These are phyloP conservation scores for Aphidius colemani DNA, from an alignment of 2,888 invertebrate genomes.

Conservation along the genomic window DNA sequence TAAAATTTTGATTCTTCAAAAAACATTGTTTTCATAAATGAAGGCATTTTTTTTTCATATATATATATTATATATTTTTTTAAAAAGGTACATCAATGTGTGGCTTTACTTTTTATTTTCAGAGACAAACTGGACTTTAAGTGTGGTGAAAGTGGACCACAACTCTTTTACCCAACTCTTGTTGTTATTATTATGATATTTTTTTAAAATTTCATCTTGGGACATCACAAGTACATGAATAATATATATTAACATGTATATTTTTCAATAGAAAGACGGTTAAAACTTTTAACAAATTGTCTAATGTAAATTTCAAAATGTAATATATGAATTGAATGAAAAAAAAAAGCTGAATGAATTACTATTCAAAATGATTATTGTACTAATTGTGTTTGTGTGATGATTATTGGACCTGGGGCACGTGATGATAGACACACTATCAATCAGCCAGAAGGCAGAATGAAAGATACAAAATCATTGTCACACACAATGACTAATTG, in stretches of 20 bases:
- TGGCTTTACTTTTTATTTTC: neutral
- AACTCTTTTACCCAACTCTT: constrained; percentile 9
- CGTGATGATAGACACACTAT: constrained; percentile 43
- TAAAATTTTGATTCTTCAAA: neutral
- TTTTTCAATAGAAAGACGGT: constrained; percentile 13
- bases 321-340: no score
- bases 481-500: constrained; percentile 48
- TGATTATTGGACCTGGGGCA: constrained; percentile 22
- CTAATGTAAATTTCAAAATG: no score
- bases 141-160: constrained; percentile 28
- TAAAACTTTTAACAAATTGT: no score
- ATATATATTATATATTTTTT: neutral
- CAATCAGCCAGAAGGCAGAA: constrained; percentile 42
- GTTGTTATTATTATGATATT: neutral
- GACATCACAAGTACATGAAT: constrained; percentile 6
- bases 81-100: neutral
- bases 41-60: neutral
- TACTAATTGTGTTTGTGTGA: neutral
- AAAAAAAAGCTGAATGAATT: no score
- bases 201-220: neutral
- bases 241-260: constrained; percentile 24
- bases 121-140: neutral
- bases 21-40: neutral
- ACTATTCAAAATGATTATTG: no score
- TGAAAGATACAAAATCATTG: constrained; percentile 37